Evolutionary conservation across 2,113 vertebrate genomes (phyloP), one percentile per base, ranked within the genome.

Genomic region (Urocitellus parryii): DNA sequence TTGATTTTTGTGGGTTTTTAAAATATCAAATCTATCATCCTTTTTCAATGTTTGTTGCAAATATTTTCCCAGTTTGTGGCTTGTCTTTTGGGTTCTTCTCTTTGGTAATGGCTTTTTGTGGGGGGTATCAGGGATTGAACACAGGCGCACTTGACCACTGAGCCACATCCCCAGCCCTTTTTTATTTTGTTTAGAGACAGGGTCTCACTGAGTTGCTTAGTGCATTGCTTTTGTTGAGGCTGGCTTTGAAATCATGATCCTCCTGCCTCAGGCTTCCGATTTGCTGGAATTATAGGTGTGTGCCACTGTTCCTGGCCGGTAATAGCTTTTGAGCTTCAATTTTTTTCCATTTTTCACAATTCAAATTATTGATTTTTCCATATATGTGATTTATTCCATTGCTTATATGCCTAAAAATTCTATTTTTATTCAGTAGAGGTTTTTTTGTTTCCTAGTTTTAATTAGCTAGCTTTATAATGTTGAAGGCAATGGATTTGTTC

Each of bases 281-380:
- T 14, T 53, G 51, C 16, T 17, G 51, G 51, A 14, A 53, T 53
- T 53, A 53, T 14, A 53, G 51, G 51, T 16, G 51, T 53, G 51
- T 14, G 14, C 51, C 51, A 53, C 51, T 16, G 51, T 14, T 4
- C 51, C 51, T 16, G 51, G 14, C 51, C 14, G 51, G 51, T 83
- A 89, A 45, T 83, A 51, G 63, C 80, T 93, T 97, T 91, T 90
- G 72, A 96, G 32, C 67, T 92, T 95, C 72, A 88, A 12, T 11
- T 73, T 82, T 92, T 91, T 96, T 48, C 51, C 18, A 37, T 85
- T 96, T 81, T 63, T 6, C 72, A 25, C 86, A 58, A 42, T 79
- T 17, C 16, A 90, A 74, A 85, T 74, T 88, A 95, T 90, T 89
- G 74, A 86, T 87, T 95, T 97, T 97, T 95, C 89, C 56, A 76